These are phyloP conservation scores for Hypomecis atomaria DNA, from an alignment of 2,888 invertebrate species.

Conservation along the genomic window DNA sequence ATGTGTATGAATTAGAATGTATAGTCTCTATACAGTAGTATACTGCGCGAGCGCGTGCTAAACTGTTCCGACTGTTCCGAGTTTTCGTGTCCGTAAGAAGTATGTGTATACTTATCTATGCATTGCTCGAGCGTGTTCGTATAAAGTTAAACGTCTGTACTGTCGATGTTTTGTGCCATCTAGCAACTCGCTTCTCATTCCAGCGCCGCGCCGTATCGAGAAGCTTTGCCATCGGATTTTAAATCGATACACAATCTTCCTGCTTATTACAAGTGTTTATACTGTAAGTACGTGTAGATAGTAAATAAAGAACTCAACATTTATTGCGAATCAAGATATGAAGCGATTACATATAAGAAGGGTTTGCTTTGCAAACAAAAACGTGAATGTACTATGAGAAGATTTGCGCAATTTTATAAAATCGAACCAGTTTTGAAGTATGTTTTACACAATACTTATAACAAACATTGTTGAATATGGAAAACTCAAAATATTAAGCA, in stretches of 20 bases:
- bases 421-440: too few species aligned
- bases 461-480: too few species aligned
- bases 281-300: background rate
- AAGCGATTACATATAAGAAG: slow-evolving; percentile 4
- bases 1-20: too few species aligned
- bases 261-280: slow-evolving; percentile 4
- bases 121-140: too few species aligned
- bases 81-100: too few species aligned
- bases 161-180: slow-evolving; percentile 13
- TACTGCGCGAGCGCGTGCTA: too few species aligned
- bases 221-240: slow-evolving; percentile 19
- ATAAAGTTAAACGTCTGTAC: too few species aligned
- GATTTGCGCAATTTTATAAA: background rate
- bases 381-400: slow-evolving; percentile 6
- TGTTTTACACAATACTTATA: too few species aligned
- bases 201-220: background rate
- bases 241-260: slow-evolving; percentile 25
- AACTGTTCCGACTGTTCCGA: too few species aligned
- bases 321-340: slow-evolving; percentile 15
- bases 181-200: slow-evolving; percentile 22
- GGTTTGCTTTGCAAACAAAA: slow-evolving; percentile 4
- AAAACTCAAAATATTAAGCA: too few species aligned
- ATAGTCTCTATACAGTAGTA: too few species aligned
- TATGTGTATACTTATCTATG: too few species aligned
- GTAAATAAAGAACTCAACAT: slow-evolving; percentile 1